Evolutionary conservation across 2,888 invertebrate genomes (phyloP), one percentile per base, ranked within the genome.

Genomic region (Luperina nickerlii): DNA sequence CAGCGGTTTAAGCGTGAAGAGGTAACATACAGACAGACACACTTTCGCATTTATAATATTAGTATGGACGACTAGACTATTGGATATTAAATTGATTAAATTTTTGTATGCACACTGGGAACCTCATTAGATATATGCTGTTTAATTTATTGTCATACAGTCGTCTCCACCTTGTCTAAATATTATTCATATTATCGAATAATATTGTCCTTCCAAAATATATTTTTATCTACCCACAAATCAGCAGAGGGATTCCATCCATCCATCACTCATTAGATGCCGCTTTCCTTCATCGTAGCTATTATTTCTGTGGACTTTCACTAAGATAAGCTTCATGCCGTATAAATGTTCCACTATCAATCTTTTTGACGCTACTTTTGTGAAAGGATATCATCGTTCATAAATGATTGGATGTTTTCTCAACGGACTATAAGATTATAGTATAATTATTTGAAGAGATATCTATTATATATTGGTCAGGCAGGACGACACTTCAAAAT

Each of bases 201-300:
- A 42, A 67, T 8, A 70, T 66, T 32, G 9, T 38, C n/a, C 45
- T n/a, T 20, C 32, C 0, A 62, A 27, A 0, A 69, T 69, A 51
- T 65, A 66, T 48, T 24, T 2, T 62, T 76, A 79, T 88, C 74
- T 69, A 54, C 62, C 73, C 75, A 57, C 38, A 69, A 68, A 81
- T 78, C 76, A 76, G 63, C 38, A 57, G 54, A n/a, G 57, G 68
- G 24, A n/a, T 71, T 76, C 81, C 51, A 88, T 89, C 81, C 51
- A 88, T 89, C 88, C 84, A 93, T 94, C 94, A 92, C 81, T 90
- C 90, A 91, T 91, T 91, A 57, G 24, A 11, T 57, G 89, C 82
- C 51, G 85, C 80, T 85, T 85, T 91, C 85, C 82, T 88, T 82
- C 71, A 72, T 84, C 84, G 67, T 70, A 57, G 79, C 66, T 85